These are phyloP conservation scores for Morinoia aosen DNA, from an alignment of 2,888 invertebrate genomes.

Conservation along the genomic window DNA sequence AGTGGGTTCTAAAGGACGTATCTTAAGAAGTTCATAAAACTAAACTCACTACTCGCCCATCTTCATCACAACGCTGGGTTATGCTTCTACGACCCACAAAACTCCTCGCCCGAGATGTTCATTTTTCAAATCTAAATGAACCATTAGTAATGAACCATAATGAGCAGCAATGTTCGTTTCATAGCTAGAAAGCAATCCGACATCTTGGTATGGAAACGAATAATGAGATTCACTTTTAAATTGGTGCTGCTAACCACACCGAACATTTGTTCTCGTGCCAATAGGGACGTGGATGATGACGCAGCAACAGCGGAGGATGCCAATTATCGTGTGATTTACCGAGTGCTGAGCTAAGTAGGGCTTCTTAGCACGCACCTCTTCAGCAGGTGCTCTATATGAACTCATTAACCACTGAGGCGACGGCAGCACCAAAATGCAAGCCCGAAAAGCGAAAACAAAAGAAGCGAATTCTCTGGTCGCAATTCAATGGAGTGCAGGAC, in stretches of 20 bases:
- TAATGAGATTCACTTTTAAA: constrained; percentile 13
- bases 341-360: not conserved
- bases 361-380: not conserved
- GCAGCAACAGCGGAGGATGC: not conserved
- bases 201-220: not conserved
- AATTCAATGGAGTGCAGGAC: not conserved
- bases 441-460: not conserved
- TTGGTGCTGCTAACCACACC: constrained; percentile 13
- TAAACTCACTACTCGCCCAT: not conserved
- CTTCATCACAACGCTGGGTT: not conserved
- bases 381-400: not conserved
- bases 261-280: constrained; percentile 27
- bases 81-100: not conserved
- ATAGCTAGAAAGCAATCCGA: constrained; percentile 21
- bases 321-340: constrained; percentile 45
- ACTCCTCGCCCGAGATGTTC: not conserved
- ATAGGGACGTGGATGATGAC: not conserved
- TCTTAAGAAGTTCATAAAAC: not conserved
- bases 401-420: constrained; percentile 31
- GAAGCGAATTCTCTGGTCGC: not conserved
- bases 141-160: not conserved
- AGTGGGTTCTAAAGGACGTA: not conserved
- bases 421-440: not conserved
- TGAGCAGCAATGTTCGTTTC: not conserved
- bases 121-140: constrained; percentile 9